These are phyloP conservation scores for Rattus norvegicus DNA, from an alignment of 2,113 vertebrate species.

Conservation along the genomic window GRCr8 NC_086031.1:55247501-55248000, in stretches of 20 bases:
- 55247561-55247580: neutral
- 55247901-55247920: rapidly evolving
- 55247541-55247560: neutral
- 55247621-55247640: neutral
- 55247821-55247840: neutral
- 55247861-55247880: neutral
- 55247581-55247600: neutral
- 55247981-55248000: neutral
- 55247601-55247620: neutral
- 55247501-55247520: neutral
- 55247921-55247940: neutral
- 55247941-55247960: neutral
- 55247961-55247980: neutral
- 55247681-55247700: neutral
- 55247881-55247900: too few relatives aligned
- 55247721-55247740: neutral
- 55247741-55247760: neutral
- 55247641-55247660: too few relatives aligned
- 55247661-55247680: neutral
- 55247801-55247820: neutral
- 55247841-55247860: neutral
- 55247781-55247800: neutral
- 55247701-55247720: neutral
- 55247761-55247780: neutral
- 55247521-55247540: neutral